Evolutionary conservation across 2,797 vertebrate species (phyloP).

Genomic region (Phrynocephalus vlangalii): DNA sequence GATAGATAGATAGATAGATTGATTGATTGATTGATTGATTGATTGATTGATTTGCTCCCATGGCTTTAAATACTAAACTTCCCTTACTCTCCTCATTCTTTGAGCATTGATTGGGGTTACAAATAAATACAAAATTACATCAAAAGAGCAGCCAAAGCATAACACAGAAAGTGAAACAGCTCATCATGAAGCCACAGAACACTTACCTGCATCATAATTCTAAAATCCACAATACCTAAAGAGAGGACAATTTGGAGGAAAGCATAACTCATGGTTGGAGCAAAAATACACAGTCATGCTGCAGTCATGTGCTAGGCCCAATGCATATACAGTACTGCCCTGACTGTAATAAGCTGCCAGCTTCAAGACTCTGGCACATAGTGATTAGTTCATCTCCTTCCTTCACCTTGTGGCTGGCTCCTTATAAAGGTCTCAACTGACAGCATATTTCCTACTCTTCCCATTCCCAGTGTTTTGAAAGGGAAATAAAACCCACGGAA

Average conservation of each 20-base stretch:
- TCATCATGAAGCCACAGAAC: conserved; percentile 58
- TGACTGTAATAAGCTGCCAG: neutral
- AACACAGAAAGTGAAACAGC: conserved; percentile 63
- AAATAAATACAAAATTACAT: conserved; percentile 2
- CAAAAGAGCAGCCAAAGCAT: conserved; percentile 17
- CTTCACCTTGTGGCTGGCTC: neutral
- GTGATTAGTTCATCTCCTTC: neutral
- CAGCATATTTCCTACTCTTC: neutral
- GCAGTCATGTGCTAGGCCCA: conserved; percentile 6
- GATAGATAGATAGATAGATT: no score
- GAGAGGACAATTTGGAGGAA: conserved; percentile 69
- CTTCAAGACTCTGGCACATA: neutral
- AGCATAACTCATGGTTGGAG: conserved; percentile 65
- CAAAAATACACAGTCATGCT: conserved; percentile 61
- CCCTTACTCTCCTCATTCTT: neutral
- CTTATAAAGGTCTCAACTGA: neutral
- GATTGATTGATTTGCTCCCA: neutral
- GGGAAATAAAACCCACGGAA: neutral
- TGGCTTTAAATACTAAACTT: neutral
- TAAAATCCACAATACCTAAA: conserved; percentile 71
- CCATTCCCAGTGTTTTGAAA: neutral
- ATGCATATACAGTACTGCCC: neutral
- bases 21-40: no score
- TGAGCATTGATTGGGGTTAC: neutral
- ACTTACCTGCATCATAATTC: conserved; percentile 72